A percentile compares a stretch with the other conserved stretches of the same genome.
Conservation (phyloP, 2,797 vertebrate species). For the Cynopterus sphinx region DNA sequence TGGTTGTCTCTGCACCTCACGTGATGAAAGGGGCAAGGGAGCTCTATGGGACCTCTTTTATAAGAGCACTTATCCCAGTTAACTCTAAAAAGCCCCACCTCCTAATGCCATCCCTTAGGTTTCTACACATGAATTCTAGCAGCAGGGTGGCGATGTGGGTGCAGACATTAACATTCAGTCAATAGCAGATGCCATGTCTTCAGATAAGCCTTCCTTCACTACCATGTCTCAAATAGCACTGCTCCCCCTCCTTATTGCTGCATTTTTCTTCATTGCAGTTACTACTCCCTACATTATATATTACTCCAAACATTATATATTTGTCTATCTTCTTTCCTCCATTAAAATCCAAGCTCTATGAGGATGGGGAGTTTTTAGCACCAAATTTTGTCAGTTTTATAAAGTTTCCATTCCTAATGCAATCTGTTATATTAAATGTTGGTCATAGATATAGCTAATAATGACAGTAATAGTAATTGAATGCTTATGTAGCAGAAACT, state of each 20-base stretch:
- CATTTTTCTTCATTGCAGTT: not conserved
- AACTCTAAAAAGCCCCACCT: not conserved
- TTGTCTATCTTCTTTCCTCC: not conserved
- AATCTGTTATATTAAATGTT: constrained; percentile 11
- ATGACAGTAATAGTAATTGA: not conserved
- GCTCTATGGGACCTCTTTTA: not conserved
- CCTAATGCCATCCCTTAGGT: too few relatives aligned
- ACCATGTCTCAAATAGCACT: not conserved
- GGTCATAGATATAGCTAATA: not conserved
- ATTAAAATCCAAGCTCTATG: not conserved
- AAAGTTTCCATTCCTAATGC: not conserved
- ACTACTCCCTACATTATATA: too few relatives aligned
- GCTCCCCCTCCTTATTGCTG: not conserved
- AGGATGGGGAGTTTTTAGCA: not conserved
- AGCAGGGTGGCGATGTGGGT: not conserved
- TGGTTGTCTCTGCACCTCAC: not conserved
- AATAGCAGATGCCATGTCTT: not conserved
- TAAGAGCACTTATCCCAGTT: not conserved
- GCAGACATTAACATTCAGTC: not conserved
- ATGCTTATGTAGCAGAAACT: not conserved
- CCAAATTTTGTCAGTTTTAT: not conserved
- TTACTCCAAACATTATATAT: not conserved
- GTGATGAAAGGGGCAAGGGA: not conserved
- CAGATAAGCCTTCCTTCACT: not conserved
- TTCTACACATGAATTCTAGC: not conserved